These are phyloP conservation scores for Odontophorus gujanensis DNA, from an alignment of 2,113 vertebrate species.

Conservation along the genomic window DNA sequence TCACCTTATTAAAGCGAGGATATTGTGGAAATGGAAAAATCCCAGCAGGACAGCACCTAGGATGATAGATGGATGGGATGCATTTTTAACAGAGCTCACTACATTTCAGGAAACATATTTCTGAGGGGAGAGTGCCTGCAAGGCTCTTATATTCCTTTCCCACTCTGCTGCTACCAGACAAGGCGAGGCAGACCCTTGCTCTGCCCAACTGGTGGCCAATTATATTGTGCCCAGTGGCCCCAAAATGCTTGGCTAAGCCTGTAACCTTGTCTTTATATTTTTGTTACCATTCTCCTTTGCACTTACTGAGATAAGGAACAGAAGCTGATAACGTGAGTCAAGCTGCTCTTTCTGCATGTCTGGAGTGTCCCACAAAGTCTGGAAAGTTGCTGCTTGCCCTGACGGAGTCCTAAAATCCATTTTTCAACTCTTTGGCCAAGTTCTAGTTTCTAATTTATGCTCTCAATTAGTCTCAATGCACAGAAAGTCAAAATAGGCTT, in stretches of 20 bases:
- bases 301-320: not conserved
- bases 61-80: constrained; percentile 72
- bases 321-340: not conserved
- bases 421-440: not conserved
- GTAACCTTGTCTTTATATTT: not conserved
- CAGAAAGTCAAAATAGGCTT: not conserved
- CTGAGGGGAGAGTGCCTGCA: constrained; percentile 28
- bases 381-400: not conserved
- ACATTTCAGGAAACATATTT: constrained; percentile 68
- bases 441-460: not conserved
- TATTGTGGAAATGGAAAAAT: constrained; percentile 76
- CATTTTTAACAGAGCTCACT: constrained; percentile 72
- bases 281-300: not conserved
- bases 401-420: not conserved
- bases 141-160: constrained; percentile 24
- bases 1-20: constrained; percentile 74
- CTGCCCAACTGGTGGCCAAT: not conserved
- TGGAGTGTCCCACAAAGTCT: not conserved
- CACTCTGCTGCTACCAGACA: not conserved
- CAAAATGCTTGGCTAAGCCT: not conserved
- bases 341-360: not conserved
- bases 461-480: not conserved
- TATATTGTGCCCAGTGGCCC: not conserved
- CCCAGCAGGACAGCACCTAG: constrained; percentile 67
- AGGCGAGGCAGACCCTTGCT: not conserved